Conservation (phyloP, 2,113 vertebrate species). For the Colaptes auratus region DNA sequence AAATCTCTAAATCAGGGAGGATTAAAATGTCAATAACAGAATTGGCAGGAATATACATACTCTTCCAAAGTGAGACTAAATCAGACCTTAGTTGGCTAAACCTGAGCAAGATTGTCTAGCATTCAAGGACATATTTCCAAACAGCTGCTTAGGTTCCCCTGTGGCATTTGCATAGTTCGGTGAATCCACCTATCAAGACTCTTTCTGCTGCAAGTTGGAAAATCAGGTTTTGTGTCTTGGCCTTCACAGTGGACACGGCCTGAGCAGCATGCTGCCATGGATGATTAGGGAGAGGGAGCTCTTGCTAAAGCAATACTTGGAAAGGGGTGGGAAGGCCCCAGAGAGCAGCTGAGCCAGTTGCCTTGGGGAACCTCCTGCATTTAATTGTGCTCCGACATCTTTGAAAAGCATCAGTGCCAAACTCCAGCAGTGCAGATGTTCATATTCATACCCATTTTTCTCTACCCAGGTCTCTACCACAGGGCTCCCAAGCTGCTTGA, state of each 20-base stretch:
- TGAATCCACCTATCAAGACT: not conserved
- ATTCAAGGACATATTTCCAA: not conserved
- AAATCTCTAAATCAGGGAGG: not conserved
- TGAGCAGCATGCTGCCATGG: not conserved
- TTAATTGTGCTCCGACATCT: not conserved
- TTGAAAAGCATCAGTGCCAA: not conserved
- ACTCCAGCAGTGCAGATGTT: not conserved
- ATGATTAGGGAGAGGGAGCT: not conserved
- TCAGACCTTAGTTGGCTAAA: not conserved
- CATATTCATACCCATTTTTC: not conserved
- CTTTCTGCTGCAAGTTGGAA: not conserved
- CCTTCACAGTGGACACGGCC: not conserved
- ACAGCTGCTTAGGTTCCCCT: not conserved
- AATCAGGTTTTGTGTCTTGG: not conserved
- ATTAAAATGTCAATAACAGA: not conserved
- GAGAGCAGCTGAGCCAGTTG: not conserved
- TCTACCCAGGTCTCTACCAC: not conserved
- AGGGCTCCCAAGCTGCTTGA: not conserved
- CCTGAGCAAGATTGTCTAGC: not conserved
- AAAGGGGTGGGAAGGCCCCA: not conserved
- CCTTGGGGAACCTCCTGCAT: not conserved
- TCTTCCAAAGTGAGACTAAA: not conserved
- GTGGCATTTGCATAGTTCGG: not conserved
- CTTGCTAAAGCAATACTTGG: not conserved
- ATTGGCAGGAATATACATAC: not conserved